Evolutionary conservation across 2,888 invertebrate genomes (phyloP).

Genomic region (Exephanes ischioxanthus): DNA sequence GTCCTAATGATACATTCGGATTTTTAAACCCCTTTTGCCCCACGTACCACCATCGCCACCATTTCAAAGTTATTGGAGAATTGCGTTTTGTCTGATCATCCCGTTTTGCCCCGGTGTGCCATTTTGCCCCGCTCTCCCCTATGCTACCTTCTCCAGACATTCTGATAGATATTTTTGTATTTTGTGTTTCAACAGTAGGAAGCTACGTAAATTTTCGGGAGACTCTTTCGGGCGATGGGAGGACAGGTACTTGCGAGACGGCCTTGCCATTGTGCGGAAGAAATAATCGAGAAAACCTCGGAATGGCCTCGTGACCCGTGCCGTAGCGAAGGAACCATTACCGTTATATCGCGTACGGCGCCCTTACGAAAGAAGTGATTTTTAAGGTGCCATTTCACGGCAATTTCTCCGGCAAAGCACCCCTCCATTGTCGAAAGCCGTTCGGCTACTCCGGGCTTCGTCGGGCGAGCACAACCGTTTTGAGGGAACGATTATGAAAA

Average conservation of each 20-base stretch:
- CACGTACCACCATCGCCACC: too few relatives aligned
- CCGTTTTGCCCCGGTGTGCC: too few relatives aligned
- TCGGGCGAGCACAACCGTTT: constrained; percentile 46
- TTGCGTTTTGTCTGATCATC: too few relatives aligned
- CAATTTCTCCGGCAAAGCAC: constrained; percentile 74
- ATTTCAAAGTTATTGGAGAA: too few relatives aligned
- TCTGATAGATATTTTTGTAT: neutral
- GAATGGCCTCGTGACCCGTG: constrained; percentile 35
- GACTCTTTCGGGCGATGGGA: neutral
- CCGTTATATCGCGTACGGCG: constrained; percentile 72
- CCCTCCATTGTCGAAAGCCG: constrained; percentile 64
- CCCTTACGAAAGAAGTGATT: constrained; percentile 75
- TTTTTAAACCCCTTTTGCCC: too few relatives aligned
- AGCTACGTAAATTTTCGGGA: neutral
- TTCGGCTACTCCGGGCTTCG: constrained; percentile 32
- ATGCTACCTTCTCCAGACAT: too few relatives aligned
- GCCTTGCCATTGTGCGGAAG: neutral
- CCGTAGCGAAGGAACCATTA: constrained; percentile 71
- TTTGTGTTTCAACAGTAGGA: neutral
- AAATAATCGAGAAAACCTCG: constrained; percentile 34
- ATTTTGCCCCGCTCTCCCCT: too few relatives aligned
- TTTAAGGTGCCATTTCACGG: constrained; percentile 77
- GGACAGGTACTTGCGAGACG: neutral
- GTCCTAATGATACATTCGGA: too few relatives aligned
- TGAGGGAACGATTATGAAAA: constrained; percentile 77